phyloP scores from a whole-genome alignment of 2,888 invertebrate genomes.

The Acanthosoma haemorrhoidale region DNA sequence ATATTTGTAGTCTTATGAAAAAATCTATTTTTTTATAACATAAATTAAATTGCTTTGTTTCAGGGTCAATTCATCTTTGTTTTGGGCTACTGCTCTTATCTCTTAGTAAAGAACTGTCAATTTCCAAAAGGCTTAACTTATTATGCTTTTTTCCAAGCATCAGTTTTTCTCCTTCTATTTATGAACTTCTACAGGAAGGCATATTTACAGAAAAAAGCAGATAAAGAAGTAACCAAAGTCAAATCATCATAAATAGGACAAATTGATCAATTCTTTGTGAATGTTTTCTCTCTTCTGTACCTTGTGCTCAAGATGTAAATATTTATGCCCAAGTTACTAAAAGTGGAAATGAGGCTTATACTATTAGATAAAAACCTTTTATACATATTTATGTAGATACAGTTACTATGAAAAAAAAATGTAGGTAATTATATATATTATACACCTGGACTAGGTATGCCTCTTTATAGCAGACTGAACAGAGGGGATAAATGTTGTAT shows the following conservation, averaged over 20 bases:
- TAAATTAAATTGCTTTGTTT: slow-evolving; percentile 42
- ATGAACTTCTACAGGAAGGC: slow-evolving; percentile 56
- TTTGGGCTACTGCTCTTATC: slow-evolving; percentile 56
- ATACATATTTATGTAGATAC: no score
- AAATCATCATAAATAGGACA: slow-evolving; percentile 9
- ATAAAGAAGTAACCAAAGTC: not conserved
- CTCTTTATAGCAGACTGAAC: no score
- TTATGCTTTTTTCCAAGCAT: slow-evolving; percentile 53
- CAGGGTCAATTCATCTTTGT: slow-evolving; percentile 64
- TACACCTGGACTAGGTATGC: no score
- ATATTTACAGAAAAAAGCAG: slow-evolving; percentile 47
- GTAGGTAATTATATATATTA: no score
- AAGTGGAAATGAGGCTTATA: no score
- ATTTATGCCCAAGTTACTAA: not conserved
- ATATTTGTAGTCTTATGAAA: no score
- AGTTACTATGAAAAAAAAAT: no score
- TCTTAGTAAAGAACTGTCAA: slow-evolving; percentile 53
- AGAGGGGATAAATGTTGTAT: no score
- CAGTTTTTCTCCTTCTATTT: slow-evolving; percentile 56
- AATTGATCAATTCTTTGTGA: no score
- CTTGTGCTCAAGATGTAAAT: not conserved
- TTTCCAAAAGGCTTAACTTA: slow-evolving; percentile 54
- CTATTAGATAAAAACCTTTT: no score
- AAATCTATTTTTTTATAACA: no score
- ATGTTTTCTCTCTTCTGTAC: not conserved